Evolutionary conservation across 1,140 invertebrate species (phyloP).

Genomic region (Drosophila equinoxialis): DNA sequence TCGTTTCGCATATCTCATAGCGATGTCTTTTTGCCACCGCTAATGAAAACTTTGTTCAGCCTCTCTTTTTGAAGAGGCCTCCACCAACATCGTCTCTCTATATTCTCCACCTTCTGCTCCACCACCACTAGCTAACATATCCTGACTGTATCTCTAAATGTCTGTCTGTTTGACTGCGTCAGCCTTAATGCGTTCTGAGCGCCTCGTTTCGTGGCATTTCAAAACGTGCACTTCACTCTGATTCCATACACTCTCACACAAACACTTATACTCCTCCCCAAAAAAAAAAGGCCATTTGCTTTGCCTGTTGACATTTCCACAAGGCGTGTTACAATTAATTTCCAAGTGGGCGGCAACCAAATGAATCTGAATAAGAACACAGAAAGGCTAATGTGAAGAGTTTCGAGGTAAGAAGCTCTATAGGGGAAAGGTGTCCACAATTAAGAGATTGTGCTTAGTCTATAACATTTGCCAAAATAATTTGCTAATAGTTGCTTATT

Average conservation of each 20-base stretch:
- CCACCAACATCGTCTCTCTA: not conserved
- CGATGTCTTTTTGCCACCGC: not conserved
- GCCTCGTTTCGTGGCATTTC: conserved; percentile 8
- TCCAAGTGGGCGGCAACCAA: conserved; percentile 10
- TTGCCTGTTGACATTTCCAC: conserved; percentile 9
- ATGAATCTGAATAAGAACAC: conserved; percentile 8
- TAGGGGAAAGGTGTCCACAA: not conserved
- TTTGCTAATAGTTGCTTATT: not conserved
- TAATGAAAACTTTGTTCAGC: conserved; percentile 11
- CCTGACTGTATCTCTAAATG: conserved; percentile 1
- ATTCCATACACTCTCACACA: not conserved
- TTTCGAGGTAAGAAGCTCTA: too few species aligned
- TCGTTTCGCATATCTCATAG: not conserved
- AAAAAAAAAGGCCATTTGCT: conserved; percentile 7
- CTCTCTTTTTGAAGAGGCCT: not conserved
- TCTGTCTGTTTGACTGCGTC: conserved; percentile 1
- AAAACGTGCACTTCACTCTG: conserved; percentile 10
- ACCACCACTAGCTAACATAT: not conserved
- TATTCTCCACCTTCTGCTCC: not conserved
- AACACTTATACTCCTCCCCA: not conserved
- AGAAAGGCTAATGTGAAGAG: not conserved
- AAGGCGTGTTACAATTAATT: conserved; percentile 14
- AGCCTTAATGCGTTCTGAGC: conserved; percentile 4
- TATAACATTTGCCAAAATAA: not conserved
- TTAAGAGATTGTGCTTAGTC: not conserved